A percentile compares a stretch with the other conserved stretches of the same genome.
Evolutionary conservation across 1,140 invertebrate genomes (phyloP).

Genomic region (Drosophila leontia): DNA sequence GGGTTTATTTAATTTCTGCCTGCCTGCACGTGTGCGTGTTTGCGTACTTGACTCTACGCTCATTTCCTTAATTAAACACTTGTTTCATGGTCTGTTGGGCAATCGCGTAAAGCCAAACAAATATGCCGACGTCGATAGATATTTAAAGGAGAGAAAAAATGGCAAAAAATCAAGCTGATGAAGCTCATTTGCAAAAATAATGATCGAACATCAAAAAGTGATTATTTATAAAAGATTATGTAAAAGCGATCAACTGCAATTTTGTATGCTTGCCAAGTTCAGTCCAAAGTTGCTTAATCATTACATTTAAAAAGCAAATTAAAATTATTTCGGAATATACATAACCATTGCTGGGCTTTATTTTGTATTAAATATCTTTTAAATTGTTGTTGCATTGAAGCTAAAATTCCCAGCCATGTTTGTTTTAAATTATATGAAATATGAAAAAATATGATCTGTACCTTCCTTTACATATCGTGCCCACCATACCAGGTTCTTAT

Average conservation of each 20-base stretch:
- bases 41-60: conserved; percentile 61
- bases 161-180: conserved; percentile 26
- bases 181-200: conserved; percentile 48
- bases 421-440: neutral
- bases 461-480: conserved; percentile 13
- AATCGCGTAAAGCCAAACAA: conserved; percentile 45
- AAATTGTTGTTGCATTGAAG: neutral
- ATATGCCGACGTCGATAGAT: conserved; percentile 49
- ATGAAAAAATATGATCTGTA: neutral
- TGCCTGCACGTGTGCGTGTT: conserved; percentile 42
- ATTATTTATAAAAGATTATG: conserved; percentile 34
- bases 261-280: conserved; percentile 20
- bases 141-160: conserved; percentile 19
- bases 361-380: neutral
- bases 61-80: conserved; percentile 82
- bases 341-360: neutral
- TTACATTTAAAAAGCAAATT: conserved; percentile 28
- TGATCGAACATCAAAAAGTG: conserved; percentile 44
- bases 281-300: conserved; percentile 26
- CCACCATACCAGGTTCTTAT: neutral
- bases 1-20: conserved; percentile 62
- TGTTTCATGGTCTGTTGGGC: conserved; percentile 73
- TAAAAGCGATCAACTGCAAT: conserved; percentile 33
- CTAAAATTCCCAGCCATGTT: neutral
- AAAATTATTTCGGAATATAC: neutral